Conservation (phyloP, 2,888 invertebrate genomes). For the Acanthosepion pharaonis region DNA sequence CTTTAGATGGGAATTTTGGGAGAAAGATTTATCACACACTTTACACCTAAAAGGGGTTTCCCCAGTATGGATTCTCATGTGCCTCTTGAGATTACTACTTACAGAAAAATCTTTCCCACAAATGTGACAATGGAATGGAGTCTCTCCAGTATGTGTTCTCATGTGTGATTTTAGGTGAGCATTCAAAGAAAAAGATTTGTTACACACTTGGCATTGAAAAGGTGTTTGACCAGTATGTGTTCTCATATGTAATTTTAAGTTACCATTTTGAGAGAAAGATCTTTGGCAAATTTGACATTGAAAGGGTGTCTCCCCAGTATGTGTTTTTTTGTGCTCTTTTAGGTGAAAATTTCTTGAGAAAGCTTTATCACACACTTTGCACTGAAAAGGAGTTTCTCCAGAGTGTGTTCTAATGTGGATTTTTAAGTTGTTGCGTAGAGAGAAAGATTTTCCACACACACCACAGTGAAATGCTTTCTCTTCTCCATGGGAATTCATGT, state of each 20-base stretch:
- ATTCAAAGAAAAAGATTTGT: not conserved
- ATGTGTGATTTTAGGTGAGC: not conserved
- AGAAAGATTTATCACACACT: not conserved
- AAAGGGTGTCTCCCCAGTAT: not conserved
- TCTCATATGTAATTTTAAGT: not conserved
- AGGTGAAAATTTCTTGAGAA: not conserved
- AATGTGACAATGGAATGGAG: not conserved
- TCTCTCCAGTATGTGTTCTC: not conserved
- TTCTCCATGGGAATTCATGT: too few relatives aligned
- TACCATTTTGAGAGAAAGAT: not conserved
- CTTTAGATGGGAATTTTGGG: not conserved
- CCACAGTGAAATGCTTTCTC: too few relatives aligned
- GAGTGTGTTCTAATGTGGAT: not conserved
- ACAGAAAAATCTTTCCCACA: not conserved
- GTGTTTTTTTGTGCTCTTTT: not conserved
- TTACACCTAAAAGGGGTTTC: not conserved
- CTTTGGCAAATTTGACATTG: not conserved
- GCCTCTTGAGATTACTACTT: not conserved
- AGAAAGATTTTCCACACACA: too few relatives aligned
- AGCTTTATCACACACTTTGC: not conserved
- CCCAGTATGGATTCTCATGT: not conserved
- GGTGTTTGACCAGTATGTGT: not conserved
- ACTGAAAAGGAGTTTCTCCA: not conserved
- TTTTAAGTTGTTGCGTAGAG: too few relatives aligned
- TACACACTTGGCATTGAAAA: not conserved